phyloP scores from a whole-genome alignment of 2,113 vertebrate genomes.

The Prionailurus viverrinus region DNA sequence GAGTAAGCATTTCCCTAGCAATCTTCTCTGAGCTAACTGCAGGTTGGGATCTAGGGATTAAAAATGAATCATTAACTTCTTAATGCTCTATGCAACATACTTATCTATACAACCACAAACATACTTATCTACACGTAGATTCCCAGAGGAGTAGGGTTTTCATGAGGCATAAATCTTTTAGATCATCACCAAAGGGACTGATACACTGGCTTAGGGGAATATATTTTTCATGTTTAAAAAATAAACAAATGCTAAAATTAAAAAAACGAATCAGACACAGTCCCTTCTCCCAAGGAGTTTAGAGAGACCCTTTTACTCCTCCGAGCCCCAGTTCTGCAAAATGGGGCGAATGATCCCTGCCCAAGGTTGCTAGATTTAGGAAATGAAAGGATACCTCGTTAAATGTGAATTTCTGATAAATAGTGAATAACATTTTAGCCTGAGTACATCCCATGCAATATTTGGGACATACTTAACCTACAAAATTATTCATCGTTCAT shows the following conservation, averaged over 20 bases:
- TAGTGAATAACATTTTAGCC: not conserved
- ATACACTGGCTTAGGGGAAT: not conserved
- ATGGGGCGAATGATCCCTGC: not conserved
- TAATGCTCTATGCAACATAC: not conserved
- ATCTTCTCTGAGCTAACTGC: not conserved
- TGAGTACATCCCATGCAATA: not conserved
- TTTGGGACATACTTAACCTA: not conserved
- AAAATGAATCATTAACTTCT: slow-evolving; percentile 39
- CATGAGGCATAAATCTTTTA: not conserved
- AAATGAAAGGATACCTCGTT: slow-evolving; percentile 8
- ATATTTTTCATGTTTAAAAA: not conserved
- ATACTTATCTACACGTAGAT: not conserved
- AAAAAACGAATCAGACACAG: not conserved
- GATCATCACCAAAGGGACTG: not conserved
- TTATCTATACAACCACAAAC: not conserved
- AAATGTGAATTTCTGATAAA: slow-evolving; percentile 28
- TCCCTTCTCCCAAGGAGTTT: not conserved
- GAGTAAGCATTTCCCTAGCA: not conserved
- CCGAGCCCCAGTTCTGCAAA: not conserved
- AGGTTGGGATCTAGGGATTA: slow-evolving; percentile 9
- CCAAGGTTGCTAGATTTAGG: not conserved
- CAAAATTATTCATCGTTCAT: not conserved
- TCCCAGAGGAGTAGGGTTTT: not conserved
- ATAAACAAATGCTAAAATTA: not conserved
- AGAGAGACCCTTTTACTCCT: not conserved